A percentile compares a stretch with the other conserved stretches of the same genome.
Evolutionary conservation across 2,113 vertebrate genomes (phyloP).

Genomic region (Syngnathus typhle): DNA sequence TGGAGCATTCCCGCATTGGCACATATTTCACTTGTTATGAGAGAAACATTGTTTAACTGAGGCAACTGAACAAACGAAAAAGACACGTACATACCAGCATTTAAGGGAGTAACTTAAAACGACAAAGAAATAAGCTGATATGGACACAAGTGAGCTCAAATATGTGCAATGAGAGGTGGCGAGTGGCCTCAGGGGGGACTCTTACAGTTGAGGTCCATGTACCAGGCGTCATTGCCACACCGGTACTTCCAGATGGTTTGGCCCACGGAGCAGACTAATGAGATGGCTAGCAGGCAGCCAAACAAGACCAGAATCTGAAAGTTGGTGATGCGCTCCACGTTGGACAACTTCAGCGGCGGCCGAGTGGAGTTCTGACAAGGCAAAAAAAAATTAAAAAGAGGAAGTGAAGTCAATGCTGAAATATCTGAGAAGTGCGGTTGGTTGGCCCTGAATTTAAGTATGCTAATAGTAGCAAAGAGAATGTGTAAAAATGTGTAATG

Average conservation of each 20-base stretch:
- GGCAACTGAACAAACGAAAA: slow-evolving; percentile 64
- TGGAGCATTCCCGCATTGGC: slow-evolving; percentile 66
- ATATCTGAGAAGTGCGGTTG: neutral
- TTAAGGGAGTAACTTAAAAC: slow-evolving; percentile 60
- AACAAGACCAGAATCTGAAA: slow-evolving; percentile 96
- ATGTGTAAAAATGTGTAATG: too few relatives aligned
- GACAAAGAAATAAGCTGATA: slow-evolving; percentile 68
- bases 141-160: slow-evolving; percentile 68
- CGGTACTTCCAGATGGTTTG: slow-evolving; percentile 92
- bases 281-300: slow-evolving; percentile 93
- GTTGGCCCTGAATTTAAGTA: neutral
- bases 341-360: slow-evolving; percentile 94
- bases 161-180: slow-evolving; percentile 57
- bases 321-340: slow-evolving; percentile 96
- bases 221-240: slow-evolving; percentile 89
- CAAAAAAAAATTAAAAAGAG: neutral
- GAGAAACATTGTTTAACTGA: slow-evolving; percentile 68
- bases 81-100: slow-evolving; percentile 62
- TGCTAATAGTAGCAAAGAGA: neutral
- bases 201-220: slow-evolving; percentile 97
- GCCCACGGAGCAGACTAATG: slow-evolving; percentile 91
- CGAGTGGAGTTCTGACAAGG: slow-evolving; percentile 87
- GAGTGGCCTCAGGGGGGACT: slow-evolving; percentile 28
- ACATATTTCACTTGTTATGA: slow-evolving; percentile 75
- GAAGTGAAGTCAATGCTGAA: neutral